Evolutionary conservation across 2,113 vertebrate species (phyloP), one percentile per base, ranked within the genome.

Genomic region (Alligator mississippiensis): DNA sequence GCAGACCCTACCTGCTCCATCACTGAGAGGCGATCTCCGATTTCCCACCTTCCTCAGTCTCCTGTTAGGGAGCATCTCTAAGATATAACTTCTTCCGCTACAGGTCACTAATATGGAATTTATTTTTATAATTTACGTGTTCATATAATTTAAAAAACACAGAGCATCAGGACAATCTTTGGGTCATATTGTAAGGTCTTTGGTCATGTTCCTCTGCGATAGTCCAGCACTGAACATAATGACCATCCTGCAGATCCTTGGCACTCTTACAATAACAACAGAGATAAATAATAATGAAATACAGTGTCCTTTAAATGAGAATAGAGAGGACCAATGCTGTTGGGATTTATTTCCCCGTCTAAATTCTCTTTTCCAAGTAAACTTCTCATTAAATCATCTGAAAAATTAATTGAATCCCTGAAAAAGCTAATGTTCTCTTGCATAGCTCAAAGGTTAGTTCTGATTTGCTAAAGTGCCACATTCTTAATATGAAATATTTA

Each of bases 361-460:
- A 84, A 89, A 77, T 59, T 21, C 34, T 83, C 6, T 78, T 83
- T 89, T 78, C 75, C 80, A 89, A 83, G 74, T 81, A 83, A 83
- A 83, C 11, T 28, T 83, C 34, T 89, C 55, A 78, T 89, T 70
- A 89, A 70, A 89, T 57, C 59, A 61, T 63, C 62, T 55, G 34
- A 75, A 82, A 70, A 83, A 89, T 84, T 83, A 78, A 84, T 78
- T 89, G 80, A 77, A 89, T 60, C 62, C 57, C 61, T 68, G 77
- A 62, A 66, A 78, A 84, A 47, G 61, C 7, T 15, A 25, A 11
- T 17, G 11, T 66, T 90, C 68, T 19, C 57, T 77, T 62, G 66
- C 21, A 19, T 34, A 28, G 70, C 70, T 62, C 64, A 16, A 66
- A 85, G 70, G 63, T 72, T 72, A 70, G 24, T 34, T 81, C 77